Conservation (phyloP, 2,888 invertebrate species). For the Drosophila leonis region DNA sequence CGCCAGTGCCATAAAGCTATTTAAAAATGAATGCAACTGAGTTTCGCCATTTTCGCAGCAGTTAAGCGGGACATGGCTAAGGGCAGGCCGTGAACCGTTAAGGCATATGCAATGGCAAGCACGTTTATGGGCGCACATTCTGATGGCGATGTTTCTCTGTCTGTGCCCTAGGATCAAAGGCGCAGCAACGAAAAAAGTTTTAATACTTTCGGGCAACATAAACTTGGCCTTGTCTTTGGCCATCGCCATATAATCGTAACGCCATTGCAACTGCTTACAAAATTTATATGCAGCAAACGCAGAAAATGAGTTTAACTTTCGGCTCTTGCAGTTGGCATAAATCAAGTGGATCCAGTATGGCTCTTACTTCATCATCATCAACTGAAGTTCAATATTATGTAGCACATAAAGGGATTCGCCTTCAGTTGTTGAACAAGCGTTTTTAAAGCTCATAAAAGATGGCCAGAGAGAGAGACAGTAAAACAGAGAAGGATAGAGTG, state of each 20-base stretch:
- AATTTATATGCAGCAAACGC: conserved; percentile 68
- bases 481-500: conserved; percentile 10
- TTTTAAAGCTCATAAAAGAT: conserved; percentile 55
- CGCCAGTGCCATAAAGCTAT: conserved; percentile 48
- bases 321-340: conserved; percentile 14
- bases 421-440: conserved; percentile 46
- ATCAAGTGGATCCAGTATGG: conserved; percentile 4
- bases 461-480: conserved; percentile 1
- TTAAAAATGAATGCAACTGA: conserved; percentile 73
- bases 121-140: conserved; percentile 38
- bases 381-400: conserved; percentile 25
- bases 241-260: conserved; percentile 3
- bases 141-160: conserved; percentile 23
- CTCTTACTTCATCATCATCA: conserved; percentile 28
- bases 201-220: conserved; percentile 64
- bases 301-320: conserved; percentile 43
- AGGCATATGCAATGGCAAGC: conserved; percentile 35
- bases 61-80: conserved; percentile 43
- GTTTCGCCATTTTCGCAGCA: conserved; percentile 61
- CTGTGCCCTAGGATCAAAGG: conserved; percentile 56
- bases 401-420: conserved; percentile 26
- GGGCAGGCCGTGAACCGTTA: conserved; percentile 15
- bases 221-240: conserved; percentile 39
- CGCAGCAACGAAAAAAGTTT: conserved; percentile 43
- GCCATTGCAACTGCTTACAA: conserved; percentile 38